Base-by-base conservation (phyloP, 2,888 invertebrate genomes). In the Ctena decussata region DNA sequence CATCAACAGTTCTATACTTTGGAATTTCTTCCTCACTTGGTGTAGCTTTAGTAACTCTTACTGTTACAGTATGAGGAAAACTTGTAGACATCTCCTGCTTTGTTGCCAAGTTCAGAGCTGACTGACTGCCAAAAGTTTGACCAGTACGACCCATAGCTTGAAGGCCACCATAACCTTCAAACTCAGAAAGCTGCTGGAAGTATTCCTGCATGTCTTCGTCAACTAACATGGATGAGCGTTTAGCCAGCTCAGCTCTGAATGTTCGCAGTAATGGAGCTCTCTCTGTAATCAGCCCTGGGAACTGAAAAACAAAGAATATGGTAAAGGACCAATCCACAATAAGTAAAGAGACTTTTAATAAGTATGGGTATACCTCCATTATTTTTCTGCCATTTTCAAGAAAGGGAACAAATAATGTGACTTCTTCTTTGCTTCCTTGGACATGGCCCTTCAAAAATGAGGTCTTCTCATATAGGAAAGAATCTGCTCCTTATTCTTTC, bases 241-340 rank as follows among this genome's bases (percentile, higher is more conserved):
- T 94, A 46, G 93, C 92, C 96, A 98, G 97, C 96, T 98, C 98
- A 86, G 98, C 97, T 92, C 98, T 97, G 97, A 98, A 98, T 84
- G 98, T 98, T 93, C 95, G 91, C 72, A 95, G 91, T 41, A 94
- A 85, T 60, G 95, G 94, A 80, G 94, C 92, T 65, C 92, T 91
- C 71, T 95, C 94, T 82, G 93, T 92, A 44, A 92, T 91, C 75
- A 93, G 93, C 84, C 94, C 91, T 80, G 94, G 93, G 79, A 95
- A 94, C 95, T 95, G 91, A 70, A 89, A 86, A 84, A 65, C 5
- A 24, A 27, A 57, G 41, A 41, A 41, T 11, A 41, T 11, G 8
- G 6, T n/a, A n/a, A n/a, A n/a, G n/a, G n/a, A n/a, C n/a, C n/a
- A n/a, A n/a, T n/a, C n/a, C n/a, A n/a, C n/a, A n/a, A n/a, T n/a